Conservation (phyloP, 2,113 vertebrate species). For the Pluvialis apricaria region DNA sequence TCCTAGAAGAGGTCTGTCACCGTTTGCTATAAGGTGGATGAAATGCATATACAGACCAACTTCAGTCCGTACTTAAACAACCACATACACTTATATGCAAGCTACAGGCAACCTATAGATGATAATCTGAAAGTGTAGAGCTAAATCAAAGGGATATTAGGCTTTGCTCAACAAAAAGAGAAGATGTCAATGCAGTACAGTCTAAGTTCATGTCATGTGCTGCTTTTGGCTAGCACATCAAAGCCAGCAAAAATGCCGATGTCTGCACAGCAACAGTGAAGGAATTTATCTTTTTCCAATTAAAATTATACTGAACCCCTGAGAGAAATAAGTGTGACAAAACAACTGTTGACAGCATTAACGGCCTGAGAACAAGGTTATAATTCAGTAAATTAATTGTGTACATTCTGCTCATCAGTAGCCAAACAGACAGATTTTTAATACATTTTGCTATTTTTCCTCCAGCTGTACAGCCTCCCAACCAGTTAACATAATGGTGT, state of each 20-base stretch:
- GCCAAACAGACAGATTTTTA: not conserved
- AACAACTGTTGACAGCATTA: not conserved
- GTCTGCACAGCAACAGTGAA: not conserved
- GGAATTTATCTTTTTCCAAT: not conserved
- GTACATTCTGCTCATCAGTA: not conserved
- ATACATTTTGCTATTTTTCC: not conserved
- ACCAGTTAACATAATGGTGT: not conserved
- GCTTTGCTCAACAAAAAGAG: not conserved
- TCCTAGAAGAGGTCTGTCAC: not conserved
- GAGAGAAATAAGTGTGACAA: not conserved
- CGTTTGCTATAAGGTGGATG: not conserved
- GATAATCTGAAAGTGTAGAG: not conserved
- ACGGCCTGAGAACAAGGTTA: not conserved
- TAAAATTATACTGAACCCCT: not conserved
- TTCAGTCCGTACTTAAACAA: not conserved
- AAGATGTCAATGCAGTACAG: not conserved
- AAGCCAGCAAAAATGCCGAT: not conserved
- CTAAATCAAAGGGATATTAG: not conserved
- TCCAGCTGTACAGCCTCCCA: not conserved
- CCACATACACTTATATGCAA: not conserved
- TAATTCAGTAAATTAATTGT: constrained; percentile 4
- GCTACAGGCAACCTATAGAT: not conserved
- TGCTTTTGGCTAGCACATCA: not conserved
- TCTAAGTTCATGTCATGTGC: not conserved
- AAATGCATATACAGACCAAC: not conserved